These are phyloP conservation scores for Prionace glauca DNA, from an alignment of 2,797 vertebrate genomes.

Conservation along the genomic window DNA sequence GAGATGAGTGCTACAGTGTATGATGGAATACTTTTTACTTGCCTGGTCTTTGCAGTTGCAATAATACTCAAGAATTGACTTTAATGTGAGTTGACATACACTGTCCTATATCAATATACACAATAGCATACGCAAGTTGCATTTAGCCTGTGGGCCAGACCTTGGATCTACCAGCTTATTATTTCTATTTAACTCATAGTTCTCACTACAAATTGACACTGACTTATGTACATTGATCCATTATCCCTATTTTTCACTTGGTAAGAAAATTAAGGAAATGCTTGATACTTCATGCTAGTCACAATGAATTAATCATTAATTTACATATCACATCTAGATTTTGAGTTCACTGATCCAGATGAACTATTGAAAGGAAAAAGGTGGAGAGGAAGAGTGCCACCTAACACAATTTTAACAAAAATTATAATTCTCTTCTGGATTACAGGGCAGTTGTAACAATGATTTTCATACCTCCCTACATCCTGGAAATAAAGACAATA, in stretches of 20 bases:
- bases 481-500: background rate
- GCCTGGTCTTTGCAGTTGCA: background rate
- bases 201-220: too few species aligned
- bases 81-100: background rate
- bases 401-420: background rate
- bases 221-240: too few species aligned
- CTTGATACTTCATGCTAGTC: too few species aligned
- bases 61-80: background rate
- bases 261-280: too few species aligned
- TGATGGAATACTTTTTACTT: background rate
- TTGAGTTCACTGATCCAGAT: background rate
- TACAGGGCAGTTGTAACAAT: background rate
- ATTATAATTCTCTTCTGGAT: background rate
- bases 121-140: background rate
- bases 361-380: background rate
- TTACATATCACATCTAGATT: too few species aligned
- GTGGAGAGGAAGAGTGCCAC: background rate
- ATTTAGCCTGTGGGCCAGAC: background rate
- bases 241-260: too few species aligned
- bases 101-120: background rate
- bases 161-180: background rate
- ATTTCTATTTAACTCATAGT: too few species aligned
- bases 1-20: background rate
- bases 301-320: too few species aligned
- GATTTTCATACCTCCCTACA: background rate